A percentile compares a stretch with the other conserved stretches of the same genome.
These are phyloP conservation scores for Leguminivora glycinivorella DNA, from an alignment of 1,140 invertebrate species.

Conservation along the genomic window DNA sequence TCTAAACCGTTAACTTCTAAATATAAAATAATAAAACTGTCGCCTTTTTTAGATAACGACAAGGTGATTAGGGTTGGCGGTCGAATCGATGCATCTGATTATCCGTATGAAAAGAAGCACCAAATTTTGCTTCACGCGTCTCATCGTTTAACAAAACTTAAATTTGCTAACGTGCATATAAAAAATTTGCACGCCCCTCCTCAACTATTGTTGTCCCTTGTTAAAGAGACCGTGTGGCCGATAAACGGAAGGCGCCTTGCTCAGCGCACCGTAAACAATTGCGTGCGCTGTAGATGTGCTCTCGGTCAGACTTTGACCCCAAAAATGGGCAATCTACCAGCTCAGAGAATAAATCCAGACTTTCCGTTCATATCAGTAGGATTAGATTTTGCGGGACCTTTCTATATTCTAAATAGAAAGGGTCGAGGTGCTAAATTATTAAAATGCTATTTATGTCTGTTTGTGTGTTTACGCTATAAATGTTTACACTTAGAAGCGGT, in stretches of 20 bases:
- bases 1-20: conserved; percentile 26
- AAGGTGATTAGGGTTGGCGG: conserved; percentile 24
- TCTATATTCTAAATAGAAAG: conserved; percentile 36
- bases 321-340: not conserved
- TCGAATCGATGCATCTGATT: conserved; percentile 19
- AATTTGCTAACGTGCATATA: conserved; percentile 17
- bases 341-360: conserved; percentile 29
- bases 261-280: too few species aligned
- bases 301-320: not conserved
- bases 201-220: conserved; percentile 23
- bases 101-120: conserved; percentile 30
- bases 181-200: too few species aligned
- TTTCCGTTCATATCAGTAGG: conserved; percentile 30
- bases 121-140: conserved; percentile 28
- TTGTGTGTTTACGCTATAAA: conserved; percentile 46
- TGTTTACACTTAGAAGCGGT: conserved; percentile 50
- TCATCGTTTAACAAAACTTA: conserved; percentile 21
- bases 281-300: not conserved
- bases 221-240: conserved; percentile 24
- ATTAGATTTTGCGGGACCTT: conserved; percentile 47
- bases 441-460: conserved; percentile 47
- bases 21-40: too few species aligned
- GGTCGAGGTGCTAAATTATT: conserved; percentile 34
- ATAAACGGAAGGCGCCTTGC: conserved; percentile 8
- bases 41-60: conserved; percentile 29